These are phyloP conservation scores for Mus musculus DNA, from an alignment of 2,113 vertebrate species.

Conservation along the genomic window GRCm39 chr6:98708001-98708500, in stretches of 20 bases:
- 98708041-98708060: neutral
- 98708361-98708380: neutral
- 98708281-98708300: constrained; percentile 84
- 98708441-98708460: constrained; percentile 79
- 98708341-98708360: constrained; percentile 59
- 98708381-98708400: neutral
- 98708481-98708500: constrained; percentile 71
- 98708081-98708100: neutral
- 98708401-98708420: constrained; percentile 83
- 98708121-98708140: neutral
- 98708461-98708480: constrained; percentile 82
- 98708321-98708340: constrained; percentile 85
- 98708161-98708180: constrained; percentile 13
- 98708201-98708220: constrained; percentile 72
- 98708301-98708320: constrained; percentile 87
- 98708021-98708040: neutral
- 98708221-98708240: constrained; percentile 69
- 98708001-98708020: neutral
- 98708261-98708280: constrained; percentile 79
- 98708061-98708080: neutral
- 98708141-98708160: neutral
- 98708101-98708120: neutral
- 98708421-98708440: constrained; percentile 86
- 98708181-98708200: constrained; percentile 46
- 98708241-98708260: constrained; percentile 79